Percentiles rank a stretch among this genome's conserved stretches.
Evolutionary conservation across 2,113 vertebrate genomes (phyloP).

Genomic region (Otus sunia): DNA sequence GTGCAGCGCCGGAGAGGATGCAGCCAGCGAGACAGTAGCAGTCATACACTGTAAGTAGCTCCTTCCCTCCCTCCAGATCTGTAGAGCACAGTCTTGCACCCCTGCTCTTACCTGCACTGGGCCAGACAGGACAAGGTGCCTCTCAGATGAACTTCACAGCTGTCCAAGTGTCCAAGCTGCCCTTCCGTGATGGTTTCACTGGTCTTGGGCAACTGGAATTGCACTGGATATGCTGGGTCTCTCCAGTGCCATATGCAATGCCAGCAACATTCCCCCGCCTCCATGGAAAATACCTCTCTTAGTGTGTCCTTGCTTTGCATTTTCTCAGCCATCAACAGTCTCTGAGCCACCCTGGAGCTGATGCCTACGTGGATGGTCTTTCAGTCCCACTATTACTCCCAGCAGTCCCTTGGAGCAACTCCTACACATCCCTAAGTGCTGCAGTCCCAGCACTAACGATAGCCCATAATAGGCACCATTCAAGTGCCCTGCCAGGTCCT

Average conservation of each 20-base stretch:
- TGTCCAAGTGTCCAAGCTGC: background rate
- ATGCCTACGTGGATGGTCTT: background rate
- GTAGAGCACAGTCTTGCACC: background rate
- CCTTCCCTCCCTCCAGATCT: background rate
- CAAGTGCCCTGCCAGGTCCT: background rate
- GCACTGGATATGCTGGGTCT: background rate
- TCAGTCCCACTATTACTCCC: fast-evolving
- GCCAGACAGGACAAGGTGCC: background rate
- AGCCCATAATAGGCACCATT: background rate
- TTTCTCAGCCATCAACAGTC: background rate
- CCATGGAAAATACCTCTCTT: background rate
- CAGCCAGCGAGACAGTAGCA: fast-evolving
- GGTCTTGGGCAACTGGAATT: background rate
- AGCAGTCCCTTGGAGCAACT: background rate
- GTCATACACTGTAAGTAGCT: fast-evolving
- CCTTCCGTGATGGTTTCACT: background rate
- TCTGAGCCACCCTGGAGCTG: background rate
- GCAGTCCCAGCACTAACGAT: background rate
- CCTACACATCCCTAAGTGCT: background rate
- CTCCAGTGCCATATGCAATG: fast-evolving
- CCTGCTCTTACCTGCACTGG: background rate
- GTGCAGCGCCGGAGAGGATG: fast-evolving
- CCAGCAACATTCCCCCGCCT: background rate
- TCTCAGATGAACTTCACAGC: background rate
- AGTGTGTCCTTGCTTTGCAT: background rate